Evolutionary conservation across 1,140 invertebrate species (phyloP), one percentile per base, ranked within the genome.

Genomic region (Zaprionus africanus): DNA sequence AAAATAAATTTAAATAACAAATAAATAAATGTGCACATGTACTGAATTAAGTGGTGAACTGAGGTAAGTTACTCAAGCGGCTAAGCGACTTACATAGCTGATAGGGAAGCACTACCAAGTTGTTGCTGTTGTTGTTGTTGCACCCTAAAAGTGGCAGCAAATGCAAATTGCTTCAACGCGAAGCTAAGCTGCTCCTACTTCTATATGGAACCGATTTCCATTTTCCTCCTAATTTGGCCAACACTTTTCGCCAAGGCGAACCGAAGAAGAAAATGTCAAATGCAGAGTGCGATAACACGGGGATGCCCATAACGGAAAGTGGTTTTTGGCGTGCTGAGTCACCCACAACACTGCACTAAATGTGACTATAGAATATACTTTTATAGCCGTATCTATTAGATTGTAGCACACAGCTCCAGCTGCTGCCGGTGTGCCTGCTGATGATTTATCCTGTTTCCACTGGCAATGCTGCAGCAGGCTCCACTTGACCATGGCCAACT

Each of bases 401-500:
- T 65, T 66, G 56, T 63, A 73, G 31, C 28, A 22, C 57, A 26
- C 28, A 31, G 28, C 28, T 9, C 49, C 46, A 12, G 63, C 56
- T 2, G 49, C 46, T 31, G 31, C 46, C 31, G 49, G 5, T 41
- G 49, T 15, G 38, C 38, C 58, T 68, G 71, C 34, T 41, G 72
- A 75, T 75, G 72, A 76, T 76, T 76, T 76, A 76, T 71, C 67
- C 67, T 4, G 31, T 17, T 58, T 13, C 19, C 22, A 17, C n/a
- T 46, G n/a, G n/a, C 41, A 11, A n/a, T 36, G 31, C 57, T 22
- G 38, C 65, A 34, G 54, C 67, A 17, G 73, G 60, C 58, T 46
- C n/a, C 26, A 64, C 73, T 76, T 76, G 73, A 71, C 67, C 73
- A 64, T 76, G 72, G 66, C 66, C 72, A 62, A 46, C n/a, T 36